A percentile compares a stretch with the other conserved stretches of the same genome.
These are phyloP conservation scores for Diorhabda carinulata DNA, from an alignment of 1,140 invertebrate species.

Conservation along the genomic window DNA sequence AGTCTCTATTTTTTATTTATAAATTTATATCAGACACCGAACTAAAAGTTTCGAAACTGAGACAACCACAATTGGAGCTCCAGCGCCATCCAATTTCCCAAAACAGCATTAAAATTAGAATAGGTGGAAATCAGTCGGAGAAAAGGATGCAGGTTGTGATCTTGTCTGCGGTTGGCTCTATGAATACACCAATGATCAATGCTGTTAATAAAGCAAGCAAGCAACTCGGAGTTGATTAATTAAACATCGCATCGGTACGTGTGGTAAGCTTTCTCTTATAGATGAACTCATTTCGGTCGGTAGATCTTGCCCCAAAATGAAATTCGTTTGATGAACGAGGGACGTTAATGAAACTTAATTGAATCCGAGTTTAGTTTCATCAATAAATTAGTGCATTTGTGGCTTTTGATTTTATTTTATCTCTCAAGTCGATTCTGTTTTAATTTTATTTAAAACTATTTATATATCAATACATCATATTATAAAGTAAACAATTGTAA, in stretches of 20 bases:
- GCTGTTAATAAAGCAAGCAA: slow-evolving; percentile 45
- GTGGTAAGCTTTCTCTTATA: slow-evolving; percentile 37
- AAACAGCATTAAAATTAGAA: slow-evolving; percentile 15
- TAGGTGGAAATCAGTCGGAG: slow-evolving; percentile 51
- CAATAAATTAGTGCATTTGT: not conserved
- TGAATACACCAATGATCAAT: slow-evolving; percentile 48
- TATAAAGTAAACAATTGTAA: too few species aligned
- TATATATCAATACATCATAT: too few species aligned
- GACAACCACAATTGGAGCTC: not conserved
- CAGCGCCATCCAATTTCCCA: slow-evolving; percentile 4
- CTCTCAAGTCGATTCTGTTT: too few species aligned
- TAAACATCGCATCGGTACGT: slow-evolving; percentile 45
- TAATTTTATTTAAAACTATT: too few species aligned
- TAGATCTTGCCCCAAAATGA: not conserved
- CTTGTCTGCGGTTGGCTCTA: slow-evolving; percentile 41
- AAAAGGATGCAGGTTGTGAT: slow-evolving; percentile 47
- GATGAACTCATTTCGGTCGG: not conserved
- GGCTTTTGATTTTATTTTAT: too few species aligned
- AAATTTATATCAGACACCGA: not conserved
- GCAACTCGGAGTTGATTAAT: slow-evolving; percentile 46
- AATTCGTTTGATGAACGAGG: not conserved
- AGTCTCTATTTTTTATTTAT: too few species aligned
- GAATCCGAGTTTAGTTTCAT: not conserved
- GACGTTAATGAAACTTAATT: not conserved
- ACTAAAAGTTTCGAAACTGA: not conserved